phyloP scores from a whole-genome alignment of 2,113 vertebrate genomes.

The Megaceryle torquata region DNA sequence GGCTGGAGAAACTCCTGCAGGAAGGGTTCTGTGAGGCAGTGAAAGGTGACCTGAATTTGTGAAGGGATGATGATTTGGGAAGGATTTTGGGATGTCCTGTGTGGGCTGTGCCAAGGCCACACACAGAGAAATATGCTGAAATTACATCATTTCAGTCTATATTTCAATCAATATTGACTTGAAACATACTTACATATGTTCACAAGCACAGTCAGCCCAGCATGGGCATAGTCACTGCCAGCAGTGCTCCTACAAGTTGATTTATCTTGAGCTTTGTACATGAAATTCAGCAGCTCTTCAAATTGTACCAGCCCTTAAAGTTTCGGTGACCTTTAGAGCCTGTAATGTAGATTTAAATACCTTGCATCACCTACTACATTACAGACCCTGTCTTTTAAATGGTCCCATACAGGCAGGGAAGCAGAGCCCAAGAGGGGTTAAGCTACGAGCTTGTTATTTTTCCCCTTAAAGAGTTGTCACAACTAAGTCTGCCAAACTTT shows the following conservation, averaged over 20 bases:
- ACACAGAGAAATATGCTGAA: neutral
- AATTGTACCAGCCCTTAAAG: neutral
- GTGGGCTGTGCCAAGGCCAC: neutral
- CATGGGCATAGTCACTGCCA: accelerated
- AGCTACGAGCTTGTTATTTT: neutral
- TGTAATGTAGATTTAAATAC: neutral
- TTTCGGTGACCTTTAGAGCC: neutral
- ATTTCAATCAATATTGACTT: neutral
- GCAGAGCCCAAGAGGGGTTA: neutral
- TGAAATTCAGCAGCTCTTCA: neutral
- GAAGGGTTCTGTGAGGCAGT: neutral
- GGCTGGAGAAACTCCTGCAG: neutral
- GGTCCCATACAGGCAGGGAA: neutral
- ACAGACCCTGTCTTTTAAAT: neutral
- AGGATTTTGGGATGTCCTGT: accelerated
- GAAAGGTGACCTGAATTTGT: neutral
- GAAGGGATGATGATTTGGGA: neutral
- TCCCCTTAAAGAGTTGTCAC: neutral
- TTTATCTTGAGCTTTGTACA: neutral
- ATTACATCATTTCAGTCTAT: neutral
- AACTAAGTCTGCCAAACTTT: neutral
- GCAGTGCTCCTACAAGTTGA: neutral
- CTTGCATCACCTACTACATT: neutral
- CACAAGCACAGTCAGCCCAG: accelerated
- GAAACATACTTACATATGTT: neutral